These are phyloP conservation scores for Cotesia chilonis DNA, from an alignment of 1,140 invertebrate genomes.

Conservation along the genomic window DNA sequence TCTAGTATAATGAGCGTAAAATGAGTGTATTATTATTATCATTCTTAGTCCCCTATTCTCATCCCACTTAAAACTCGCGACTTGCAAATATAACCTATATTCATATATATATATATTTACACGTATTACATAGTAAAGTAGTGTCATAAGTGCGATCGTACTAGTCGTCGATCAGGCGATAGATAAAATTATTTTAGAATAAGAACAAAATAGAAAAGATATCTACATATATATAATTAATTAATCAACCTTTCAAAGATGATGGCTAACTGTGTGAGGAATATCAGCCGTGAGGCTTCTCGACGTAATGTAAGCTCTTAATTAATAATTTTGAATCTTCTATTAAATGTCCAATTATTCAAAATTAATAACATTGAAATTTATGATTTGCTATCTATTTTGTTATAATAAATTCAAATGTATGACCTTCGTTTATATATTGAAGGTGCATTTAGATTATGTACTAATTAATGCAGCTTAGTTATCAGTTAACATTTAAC, in stretches of 20 bases:
- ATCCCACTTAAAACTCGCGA: no score
- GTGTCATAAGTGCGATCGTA: constrained; percentile 33
- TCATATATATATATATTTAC: no score
- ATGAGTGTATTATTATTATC: no score
- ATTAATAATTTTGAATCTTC: no score
- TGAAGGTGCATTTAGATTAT: no score
- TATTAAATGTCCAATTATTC: no score
- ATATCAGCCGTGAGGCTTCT: constrained; percentile 48
- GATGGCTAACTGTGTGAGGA: constrained; percentile 57
- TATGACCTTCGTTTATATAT: constrained; percentile 52
- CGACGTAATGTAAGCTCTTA: constrained; percentile 56
- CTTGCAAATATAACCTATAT: no score
- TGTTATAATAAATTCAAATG: constrained; percentile 33
- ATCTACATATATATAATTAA: background rate
- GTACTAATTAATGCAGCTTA: constrained; percentile 10
- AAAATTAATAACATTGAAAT: constrained; percentile 25
- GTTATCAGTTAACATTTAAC: constrained; percentile 10
- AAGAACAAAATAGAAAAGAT: background rate
- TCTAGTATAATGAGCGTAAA: no score
- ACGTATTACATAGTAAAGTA: constrained; percentile 37
- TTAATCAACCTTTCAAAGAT: constrained; percentile 44
- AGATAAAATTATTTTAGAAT: constrained; percentile 11
- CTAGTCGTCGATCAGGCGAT: constrained; percentile 18
- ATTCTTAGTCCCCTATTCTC: no score
- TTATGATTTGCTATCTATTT: constrained; percentile 21